Evolutionary conservation across 1,140 invertebrate genomes (phyloP).

Genomic region (Subanguina moxae): DNA sequence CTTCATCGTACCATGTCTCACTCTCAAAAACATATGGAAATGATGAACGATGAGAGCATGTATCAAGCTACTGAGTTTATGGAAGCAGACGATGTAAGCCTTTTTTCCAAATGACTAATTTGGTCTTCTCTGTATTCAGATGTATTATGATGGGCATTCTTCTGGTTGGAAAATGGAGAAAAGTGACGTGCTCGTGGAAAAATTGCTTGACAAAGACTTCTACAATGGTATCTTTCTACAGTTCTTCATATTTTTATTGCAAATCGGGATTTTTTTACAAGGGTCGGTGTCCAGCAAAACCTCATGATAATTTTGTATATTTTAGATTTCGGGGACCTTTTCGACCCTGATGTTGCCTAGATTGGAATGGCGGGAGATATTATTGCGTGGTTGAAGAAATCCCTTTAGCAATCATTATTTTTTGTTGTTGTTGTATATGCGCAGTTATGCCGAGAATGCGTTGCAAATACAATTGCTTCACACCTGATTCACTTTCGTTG

Average conservation of each 20-base stretch:
- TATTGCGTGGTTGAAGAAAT: not conserved
- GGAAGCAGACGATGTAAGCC: not conserved
- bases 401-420: not conserved
- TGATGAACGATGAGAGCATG: not conserved
- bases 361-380: not conserved
- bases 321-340: conserved; percentile 7
- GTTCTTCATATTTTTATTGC: no score
- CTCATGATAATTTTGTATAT: not conserved
- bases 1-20: not conserved
- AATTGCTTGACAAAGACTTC: not conserved
- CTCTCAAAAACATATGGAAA: not conserved
- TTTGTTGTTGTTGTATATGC: not conserved
- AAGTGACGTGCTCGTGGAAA: not conserved
- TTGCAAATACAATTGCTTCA: no score
- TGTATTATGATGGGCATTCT: not conserved
- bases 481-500: no score
- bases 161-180: not conserved
- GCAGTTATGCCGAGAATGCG: no score
- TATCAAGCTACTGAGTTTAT: conserved; percentile 2
- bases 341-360: not conserved
- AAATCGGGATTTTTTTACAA: no score
- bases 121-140: not conserved
- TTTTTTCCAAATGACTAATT: not conserved
- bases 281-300: not conserved
- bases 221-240: not conserved